Evolutionary conservation across 2,797 vertebrate genomes (phyloP).

Genomic region (Gambelia wislizenii): DNA sequence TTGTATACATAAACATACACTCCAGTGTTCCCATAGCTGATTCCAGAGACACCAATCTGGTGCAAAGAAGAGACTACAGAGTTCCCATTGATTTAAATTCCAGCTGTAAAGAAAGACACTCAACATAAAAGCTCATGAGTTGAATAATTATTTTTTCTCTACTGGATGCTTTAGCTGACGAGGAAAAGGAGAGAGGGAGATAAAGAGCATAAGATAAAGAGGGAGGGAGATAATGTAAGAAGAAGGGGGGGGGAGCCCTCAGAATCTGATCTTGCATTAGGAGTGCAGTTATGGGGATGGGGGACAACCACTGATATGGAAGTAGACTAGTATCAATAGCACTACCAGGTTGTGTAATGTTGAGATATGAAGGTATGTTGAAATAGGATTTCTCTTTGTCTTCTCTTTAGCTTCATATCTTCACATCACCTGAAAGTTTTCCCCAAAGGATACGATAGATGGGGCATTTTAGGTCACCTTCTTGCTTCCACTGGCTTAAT

Average conservation of each 20-base stretch:
- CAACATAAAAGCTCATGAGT: slow-evolving; percentile 53
- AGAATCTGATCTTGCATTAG: slow-evolving; percentile 4
- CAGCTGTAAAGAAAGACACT: background rate
- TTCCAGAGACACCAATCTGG: background rate
- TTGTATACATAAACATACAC: accelerated
- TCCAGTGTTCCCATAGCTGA: accelerated
- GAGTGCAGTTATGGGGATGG: background rate
- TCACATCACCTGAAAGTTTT: background rate
- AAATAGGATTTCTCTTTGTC: background rate
- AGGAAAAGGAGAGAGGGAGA: slow-evolving; percentile 50
- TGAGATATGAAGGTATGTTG: background rate
- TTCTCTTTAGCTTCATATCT: background rate
- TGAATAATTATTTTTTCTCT: slow-evolving; percentile 69
- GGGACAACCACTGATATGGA: background rate
- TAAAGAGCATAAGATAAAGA: slow-evolving; percentile 53
- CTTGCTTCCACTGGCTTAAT: background rate
- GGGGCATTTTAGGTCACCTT: slow-evolving; percentile 4
- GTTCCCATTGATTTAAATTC: slow-evolving; percentile 57
- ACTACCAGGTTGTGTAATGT: background rate
- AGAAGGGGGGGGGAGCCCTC: background rate
- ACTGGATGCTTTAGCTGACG: slow-evolving; percentile 57
- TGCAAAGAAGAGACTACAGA: slow-evolving; percentile 47
- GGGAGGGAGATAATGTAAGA: slow-evolving; percentile 34
- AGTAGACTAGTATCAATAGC: background rate
- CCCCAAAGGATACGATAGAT: background rate